phyloP scores from a whole-genome alignment of 2,797 vertebrate genomes.

The Gallirallus australis region DNA sequence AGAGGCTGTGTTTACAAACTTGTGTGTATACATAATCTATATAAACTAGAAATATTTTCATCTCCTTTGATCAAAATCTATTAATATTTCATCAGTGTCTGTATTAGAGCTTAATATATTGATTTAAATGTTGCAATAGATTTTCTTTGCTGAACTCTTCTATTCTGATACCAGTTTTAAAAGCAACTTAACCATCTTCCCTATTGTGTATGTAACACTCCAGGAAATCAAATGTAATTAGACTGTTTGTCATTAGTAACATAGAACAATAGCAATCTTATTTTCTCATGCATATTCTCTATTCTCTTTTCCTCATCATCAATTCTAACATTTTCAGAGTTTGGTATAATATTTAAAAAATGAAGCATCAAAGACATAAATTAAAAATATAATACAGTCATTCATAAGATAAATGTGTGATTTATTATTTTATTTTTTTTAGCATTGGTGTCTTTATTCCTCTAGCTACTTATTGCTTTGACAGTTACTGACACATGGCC shows the following conservation, averaged over 20 bases:
- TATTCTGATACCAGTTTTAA: not conserved
- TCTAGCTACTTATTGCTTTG: not conserved
- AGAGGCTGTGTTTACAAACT: not conserved
- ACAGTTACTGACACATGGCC: constrained; percentile 18
- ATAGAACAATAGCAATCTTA: not conserved
- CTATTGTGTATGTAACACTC: not conserved
- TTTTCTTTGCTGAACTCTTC: not conserved
- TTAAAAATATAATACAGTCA: not conserved
- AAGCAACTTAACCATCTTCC: not conserved
- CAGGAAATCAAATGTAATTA: not conserved
- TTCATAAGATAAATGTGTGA: not conserved
- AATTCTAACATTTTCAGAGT: not conserved
- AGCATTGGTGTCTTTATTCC: not conserved
- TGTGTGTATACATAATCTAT: not conserved
- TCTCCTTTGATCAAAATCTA: not conserved
- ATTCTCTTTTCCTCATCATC: not conserved
- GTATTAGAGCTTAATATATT: not conserved
- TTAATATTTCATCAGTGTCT: not conserved
- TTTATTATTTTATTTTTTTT: not conserved
- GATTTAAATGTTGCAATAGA: not conserved
- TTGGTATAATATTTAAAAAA: not conserved
- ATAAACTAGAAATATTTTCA: not conserved
- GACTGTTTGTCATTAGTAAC: not conserved
- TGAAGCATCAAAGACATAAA: not conserved
- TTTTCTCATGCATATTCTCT: not conserved